Evolutionary conservation across 64 coral and sea anemone species (phyloP).

Genomic region (Acropora tenuis): DNA sequence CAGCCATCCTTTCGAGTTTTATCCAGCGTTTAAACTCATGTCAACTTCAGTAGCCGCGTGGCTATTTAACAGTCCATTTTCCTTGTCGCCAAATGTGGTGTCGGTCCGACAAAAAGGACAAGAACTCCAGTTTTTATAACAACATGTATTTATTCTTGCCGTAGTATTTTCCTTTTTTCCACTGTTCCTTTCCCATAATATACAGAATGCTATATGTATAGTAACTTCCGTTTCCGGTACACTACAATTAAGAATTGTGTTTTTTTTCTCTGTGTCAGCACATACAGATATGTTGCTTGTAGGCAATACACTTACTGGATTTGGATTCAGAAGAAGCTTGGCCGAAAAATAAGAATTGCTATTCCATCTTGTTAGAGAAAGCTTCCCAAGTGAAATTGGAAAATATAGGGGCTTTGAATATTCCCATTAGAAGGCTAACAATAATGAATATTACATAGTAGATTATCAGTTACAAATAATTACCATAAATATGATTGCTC

Average conservation of each 20-base stretch:
- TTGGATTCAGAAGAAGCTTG: slow-evolving; percentile 44
- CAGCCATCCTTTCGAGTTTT: no score
- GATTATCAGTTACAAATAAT: background rate
- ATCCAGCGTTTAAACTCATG: no score
- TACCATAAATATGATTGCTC: background rate
- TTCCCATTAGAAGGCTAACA: slow-evolving; percentile 9
- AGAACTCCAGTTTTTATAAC: no score
- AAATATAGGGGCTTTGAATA: slow-evolving; percentile 50
- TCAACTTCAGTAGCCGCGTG: no score
- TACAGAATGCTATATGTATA: no score
- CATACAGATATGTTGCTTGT: slow-evolving; percentile 58
- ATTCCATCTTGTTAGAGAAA: slow-evolving; percentile 48
- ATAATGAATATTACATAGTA: background rate
- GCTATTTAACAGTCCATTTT: no score
- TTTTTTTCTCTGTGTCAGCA: slow-evolving; percentile 33
- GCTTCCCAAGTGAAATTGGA: slow-evolving; percentile 58
- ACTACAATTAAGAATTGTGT: background rate
- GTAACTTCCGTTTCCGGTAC: no score
- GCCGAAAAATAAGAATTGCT: slow-evolving; percentile 43
- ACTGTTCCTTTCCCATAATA: no score
- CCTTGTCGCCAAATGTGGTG: no score
- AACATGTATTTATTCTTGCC: no score
- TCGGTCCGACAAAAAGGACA: no score
- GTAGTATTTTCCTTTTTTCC: no score
- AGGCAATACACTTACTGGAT: slow-evolving; percentile 52